Conservation (phyloP, 2,113 vertebrate species). For the Psammodynastes pulverulentus region DNA sequence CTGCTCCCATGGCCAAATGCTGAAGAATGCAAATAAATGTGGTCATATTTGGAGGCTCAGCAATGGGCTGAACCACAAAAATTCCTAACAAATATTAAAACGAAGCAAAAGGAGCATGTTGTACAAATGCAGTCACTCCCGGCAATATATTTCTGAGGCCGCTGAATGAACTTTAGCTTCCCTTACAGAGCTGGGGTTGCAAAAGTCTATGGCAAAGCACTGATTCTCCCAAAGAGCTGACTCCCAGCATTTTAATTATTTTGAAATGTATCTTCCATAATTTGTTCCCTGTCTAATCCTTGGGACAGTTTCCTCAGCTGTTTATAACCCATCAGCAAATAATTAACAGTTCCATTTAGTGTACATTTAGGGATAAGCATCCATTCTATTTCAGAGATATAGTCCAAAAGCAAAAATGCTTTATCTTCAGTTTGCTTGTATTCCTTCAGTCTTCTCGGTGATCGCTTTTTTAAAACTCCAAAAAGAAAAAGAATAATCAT, state of each 20-base stretch:
- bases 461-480: not conserved
- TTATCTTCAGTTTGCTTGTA: not conserved
- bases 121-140: not conserved
- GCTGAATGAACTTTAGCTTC: not conserved
- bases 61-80: not conserved
- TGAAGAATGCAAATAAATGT: not conserved
- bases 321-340: not conserved
- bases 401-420: not conserved
- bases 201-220: not conserved
- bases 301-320: not conserved
- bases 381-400: not conserved
- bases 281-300: not conserved
- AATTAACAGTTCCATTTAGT: not conserved
- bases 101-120: not conserved
- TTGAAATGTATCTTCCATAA: not conserved
- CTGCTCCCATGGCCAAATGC: not conserved
- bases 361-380: not conserved
- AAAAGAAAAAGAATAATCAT: not conserved
- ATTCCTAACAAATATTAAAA: not conserved
- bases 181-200: not conserved
- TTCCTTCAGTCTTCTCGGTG: not conserved
- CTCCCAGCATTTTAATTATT: not conserved
- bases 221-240: not conserved
- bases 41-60: not conserved
- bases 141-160: not conserved